A percentile compares a stretch with the other conserved stretches of the same genome.
Evolutionary conservation across 2,888 invertebrate genomes (phyloP).

Genomic region (Thelaira solivaga): DNA sequence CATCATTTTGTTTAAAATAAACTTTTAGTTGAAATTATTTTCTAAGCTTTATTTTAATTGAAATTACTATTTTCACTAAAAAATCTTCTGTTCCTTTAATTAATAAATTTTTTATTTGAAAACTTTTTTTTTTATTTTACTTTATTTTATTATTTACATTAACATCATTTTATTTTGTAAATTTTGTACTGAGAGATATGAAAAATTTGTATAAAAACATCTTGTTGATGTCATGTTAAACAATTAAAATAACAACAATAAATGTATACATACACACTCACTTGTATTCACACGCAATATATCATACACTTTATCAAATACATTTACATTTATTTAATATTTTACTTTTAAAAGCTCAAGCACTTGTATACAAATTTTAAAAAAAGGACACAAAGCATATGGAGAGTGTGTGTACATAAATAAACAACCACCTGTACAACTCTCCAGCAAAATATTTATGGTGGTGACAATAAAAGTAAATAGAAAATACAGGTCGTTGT

Average conservation of each 20-base stretch:
- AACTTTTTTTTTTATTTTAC: too few species aligned
- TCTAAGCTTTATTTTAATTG: too few species aligned
- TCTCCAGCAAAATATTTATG: not conserved
- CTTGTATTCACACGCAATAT: not conserved
- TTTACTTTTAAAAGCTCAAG: not conserved
- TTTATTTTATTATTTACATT: not conserved
- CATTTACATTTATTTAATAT: conserved; percentile 6
- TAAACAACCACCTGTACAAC: conserved; percentile 31
- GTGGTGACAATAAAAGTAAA: not conserved
- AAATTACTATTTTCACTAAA: too few species aligned
- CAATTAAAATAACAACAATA: conserved; percentile 47
- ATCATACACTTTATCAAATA: not conserved
- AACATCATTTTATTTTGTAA: not conserved
- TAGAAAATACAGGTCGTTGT: conserved; percentile 1
- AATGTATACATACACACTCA: not conserved
- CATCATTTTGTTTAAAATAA: too few species aligned
- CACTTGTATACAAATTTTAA: not conserved
- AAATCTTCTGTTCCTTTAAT: too few species aligned
- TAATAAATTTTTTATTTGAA: too few species aligned
- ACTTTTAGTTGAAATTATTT: too few species aligned
- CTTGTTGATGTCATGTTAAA: conserved; percentile 60
- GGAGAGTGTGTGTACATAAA: not conserved
- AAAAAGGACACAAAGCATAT: conserved; percentile 36
- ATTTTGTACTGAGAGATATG: conserved; percentile 12
- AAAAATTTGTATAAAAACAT: conserved; percentile 47